Base-by-base conservation (phyloP, 2,797 vertebrate genomes). In the Argyrosomus regius region DNA sequence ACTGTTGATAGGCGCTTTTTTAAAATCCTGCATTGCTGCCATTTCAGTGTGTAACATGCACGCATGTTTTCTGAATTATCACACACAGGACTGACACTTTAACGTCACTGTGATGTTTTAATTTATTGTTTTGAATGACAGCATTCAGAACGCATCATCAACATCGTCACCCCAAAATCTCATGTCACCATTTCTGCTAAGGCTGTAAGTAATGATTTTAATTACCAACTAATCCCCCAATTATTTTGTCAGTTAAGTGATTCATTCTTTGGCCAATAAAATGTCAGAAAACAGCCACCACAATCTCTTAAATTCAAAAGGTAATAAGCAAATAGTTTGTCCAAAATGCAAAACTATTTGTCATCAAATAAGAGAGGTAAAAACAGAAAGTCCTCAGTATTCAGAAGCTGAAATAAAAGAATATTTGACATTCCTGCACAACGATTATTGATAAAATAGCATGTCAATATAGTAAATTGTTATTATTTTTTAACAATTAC, bases 341-440 rank as follows among this genome's bases (percentile, higher is more conserved):
- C 12, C 14, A 53, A 66, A 52, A 39, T 24, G 13, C 60, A 13
- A 16, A 26, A 28, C 14, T 54, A 53, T 70, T 54, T 41, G 31
- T 14, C 41, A 22, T 28, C 11, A 28, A 22, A 45, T 68, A 31
- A 52, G 3, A 45, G 3, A 28, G 6, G 6, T 7, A 35, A 35
- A 17, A 53, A 75, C 17, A 66, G 49, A 24, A 78, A 31, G 24
- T 53, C 3, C 26, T 70, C 60, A 48, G 0, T 6, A 26, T 75
- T 54, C 24, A 75, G 3, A 57, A 17, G 26, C 45, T 63, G 13
- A 3, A 22, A 43, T n/a, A 20, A 24, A 50, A 58, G 14, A 52
- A 28, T 45, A 10, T 50, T 62, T 50, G 16, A 1, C 26, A 35
- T 45, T 46, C 11, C 28, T 56, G 22, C 16, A 54, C 0, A 0